phyloP scores from a whole-genome alignment of 2,797 vertebrate species.

The Manis crassicaudata region DNA sequence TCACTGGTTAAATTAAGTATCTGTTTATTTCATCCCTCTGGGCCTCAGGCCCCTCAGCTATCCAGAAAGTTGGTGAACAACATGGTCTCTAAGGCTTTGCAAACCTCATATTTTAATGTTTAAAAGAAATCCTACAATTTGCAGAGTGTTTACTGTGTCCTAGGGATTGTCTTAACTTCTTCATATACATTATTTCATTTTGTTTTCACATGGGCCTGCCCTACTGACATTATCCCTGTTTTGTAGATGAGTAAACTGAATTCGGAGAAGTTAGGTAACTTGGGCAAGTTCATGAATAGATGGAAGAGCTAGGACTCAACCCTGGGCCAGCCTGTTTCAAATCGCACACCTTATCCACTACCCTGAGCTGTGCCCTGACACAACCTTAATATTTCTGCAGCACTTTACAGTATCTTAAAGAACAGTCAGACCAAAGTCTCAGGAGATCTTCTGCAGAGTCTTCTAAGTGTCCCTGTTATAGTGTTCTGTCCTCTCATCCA shows the following conservation, averaged over 20 bases:
- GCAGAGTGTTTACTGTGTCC: not conserved
- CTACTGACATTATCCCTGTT: not conserved
- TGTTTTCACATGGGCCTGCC: not conserved
- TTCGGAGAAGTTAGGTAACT: not conserved
- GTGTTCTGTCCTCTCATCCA: not conserved
- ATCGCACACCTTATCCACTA: not conserved
- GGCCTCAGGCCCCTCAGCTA: not conserved
- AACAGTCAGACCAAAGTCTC: not conserved
- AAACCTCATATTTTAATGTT: not conserved
- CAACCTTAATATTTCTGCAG: not conserved
- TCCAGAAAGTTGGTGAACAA: not conserved
- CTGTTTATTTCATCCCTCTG: not conserved
- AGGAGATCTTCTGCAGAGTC: not conserved
- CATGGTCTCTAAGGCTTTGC: not conserved
- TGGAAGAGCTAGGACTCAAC: not conserved
- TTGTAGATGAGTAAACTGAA: not conserved
- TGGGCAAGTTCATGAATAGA: not conserved
- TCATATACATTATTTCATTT: not conserved
- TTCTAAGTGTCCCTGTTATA: constrained; percentile 8
- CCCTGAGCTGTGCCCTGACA: not conserved
- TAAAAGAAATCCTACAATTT: not conserved
- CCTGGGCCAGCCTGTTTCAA: not conserved
- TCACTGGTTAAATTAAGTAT: not conserved
- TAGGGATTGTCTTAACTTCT: not conserved
- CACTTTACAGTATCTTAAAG: not conserved